A percentile compares a stretch with the other conserved stretches of the same genome.
These are phyloP conservation scores for Cromileptes altivelis DNA, from an alignment of 2,113 vertebrate species.

Conservation along the genomic window DNA sequence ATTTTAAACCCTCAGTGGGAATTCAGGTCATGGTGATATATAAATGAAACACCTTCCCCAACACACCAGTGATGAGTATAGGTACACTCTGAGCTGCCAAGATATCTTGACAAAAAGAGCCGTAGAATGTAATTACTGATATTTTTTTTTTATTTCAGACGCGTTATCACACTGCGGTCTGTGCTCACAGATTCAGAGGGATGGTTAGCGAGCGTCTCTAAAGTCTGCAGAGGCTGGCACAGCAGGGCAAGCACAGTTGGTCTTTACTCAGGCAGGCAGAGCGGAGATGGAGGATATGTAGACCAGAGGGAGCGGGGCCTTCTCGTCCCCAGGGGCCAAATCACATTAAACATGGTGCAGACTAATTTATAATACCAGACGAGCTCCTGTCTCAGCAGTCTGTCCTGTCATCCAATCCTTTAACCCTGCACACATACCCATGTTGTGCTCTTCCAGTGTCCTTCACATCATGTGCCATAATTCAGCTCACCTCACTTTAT, in stretches of 20 bases:
- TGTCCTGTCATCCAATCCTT: constrained; percentile 40
- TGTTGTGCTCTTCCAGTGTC: constrained; percentile 13
- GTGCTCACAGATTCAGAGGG: background rate
- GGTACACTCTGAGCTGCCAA: constrained; percentile 20
- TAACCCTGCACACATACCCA: background rate
- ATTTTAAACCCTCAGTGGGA: constrained; percentile 39
- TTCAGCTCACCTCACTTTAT: constrained; percentile 13
- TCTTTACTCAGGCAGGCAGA: constrained; percentile 9
- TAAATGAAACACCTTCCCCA: constrained; percentile 37
- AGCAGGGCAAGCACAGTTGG: constrained; percentile 2
- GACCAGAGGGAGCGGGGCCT: background rate
- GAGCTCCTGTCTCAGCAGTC: constrained; percentile 15
- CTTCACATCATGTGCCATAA: constrained; percentile 32
- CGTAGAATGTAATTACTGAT: constrained; percentile 1
- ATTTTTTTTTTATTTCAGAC: constrained; percentile 2
- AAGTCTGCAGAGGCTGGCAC: constrained; percentile 15
- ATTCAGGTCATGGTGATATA: constrained; percentile 13
- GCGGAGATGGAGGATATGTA: constrained; percentile 15
- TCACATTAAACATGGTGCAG: constrained; percentile 21
- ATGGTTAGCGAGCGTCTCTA: background rate
- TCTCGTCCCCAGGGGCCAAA: constrained; percentile 7
- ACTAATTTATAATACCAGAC: constrained; percentile 33
- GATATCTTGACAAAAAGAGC: constrained; percentile 11
- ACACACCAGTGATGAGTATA: constrained; percentile 4
- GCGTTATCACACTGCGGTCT: constrained; percentile 2